These are phyloP conservation scores for Tryphoninae sp. DNA, from an alignment of 2,888 invertebrate species.

Conservation along the genomic window DNA sequence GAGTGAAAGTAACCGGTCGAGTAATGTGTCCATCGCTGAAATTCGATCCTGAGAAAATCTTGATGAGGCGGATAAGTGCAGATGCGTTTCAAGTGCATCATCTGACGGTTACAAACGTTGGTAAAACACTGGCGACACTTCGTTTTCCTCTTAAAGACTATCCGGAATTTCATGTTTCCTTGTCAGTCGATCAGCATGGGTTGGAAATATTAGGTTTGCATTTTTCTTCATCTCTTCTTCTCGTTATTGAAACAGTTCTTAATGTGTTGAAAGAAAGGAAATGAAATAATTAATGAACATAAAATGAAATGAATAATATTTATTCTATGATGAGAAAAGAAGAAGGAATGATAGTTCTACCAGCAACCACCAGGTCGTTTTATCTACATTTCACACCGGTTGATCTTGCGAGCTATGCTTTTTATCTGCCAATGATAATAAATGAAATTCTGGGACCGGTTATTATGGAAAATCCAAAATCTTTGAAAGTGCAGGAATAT, in stretches of 20 bases:
- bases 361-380: conserved; percentile 73
- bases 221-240: background rate
- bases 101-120: conserved; percentile 76
- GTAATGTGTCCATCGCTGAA: conserved; percentile 80
- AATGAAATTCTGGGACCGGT: conserved; percentile 85
- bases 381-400: conserved; percentile 80
- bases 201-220: background rate
- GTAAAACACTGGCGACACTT: conserved; percentile 70
- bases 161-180: conserved; percentile 77
- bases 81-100: conserved; percentile 73
- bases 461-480: conserved; percentile 72
- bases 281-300: background rate
- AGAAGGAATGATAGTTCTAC: conserved; percentile 66
- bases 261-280: too few species aligned
- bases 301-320: too few species aligned
- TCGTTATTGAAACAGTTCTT: too few species aligned
- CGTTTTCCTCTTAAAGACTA: conserved; percentile 76
- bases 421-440: conserved; percentile 84
- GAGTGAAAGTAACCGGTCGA: conserved; percentile 64
- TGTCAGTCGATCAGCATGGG: conserved; percentile 28
- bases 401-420: conserved; percentile 82
- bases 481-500: conserved; percentile 64
- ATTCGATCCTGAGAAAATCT: conserved; percentile 82
- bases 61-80: conserved; percentile 81
- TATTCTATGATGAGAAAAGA: background rate